Conservation (phyloP, 2,113 vertebrate species). For the Pantherophis guttatus region DNA sequence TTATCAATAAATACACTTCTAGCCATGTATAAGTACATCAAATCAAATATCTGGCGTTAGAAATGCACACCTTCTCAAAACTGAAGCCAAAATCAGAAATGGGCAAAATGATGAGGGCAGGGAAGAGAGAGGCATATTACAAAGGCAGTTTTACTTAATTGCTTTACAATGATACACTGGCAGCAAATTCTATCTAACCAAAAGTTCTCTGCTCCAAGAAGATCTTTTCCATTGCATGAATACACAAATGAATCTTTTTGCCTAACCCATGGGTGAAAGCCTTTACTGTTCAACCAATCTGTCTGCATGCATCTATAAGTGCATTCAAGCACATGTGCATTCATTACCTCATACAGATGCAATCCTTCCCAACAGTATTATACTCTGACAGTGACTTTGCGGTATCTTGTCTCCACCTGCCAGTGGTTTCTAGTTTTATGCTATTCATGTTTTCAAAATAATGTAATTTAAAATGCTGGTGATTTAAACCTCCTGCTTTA, state of each 20-base stretch:
- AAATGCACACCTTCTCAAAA: not conserved
- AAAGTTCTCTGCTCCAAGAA: not conserved
- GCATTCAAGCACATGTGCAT: not conserved
- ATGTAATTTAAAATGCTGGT: not conserved
- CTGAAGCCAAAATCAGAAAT: slow-evolving; percentile 5
- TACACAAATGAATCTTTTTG: not conserved
- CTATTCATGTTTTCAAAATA: not conserved
- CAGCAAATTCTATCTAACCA: not conserved
- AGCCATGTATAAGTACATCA: not conserved
- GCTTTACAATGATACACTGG: not conserved
- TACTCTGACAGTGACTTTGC: not conserved
- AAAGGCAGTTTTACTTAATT: slow-evolving; percentile 8
- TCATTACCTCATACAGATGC: not conserved
- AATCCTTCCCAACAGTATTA: not conserved
- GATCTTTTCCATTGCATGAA: not conserved
- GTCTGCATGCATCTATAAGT: not conserved
- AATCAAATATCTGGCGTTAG: not conserved
- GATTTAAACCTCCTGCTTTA: not conserved
- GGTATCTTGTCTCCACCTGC: not conserved
- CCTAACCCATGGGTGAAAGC: not conserved
- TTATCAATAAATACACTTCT: not conserved
- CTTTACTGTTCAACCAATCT: not conserved
- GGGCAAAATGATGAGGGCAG: not conserved
- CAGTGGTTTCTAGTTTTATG: not conserved
- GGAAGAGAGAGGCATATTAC: not conserved